phyloP scores from a whole-genome alignment of 35 echinoderm and acorn worm genomes.

The Patiria miniata region DNA sequence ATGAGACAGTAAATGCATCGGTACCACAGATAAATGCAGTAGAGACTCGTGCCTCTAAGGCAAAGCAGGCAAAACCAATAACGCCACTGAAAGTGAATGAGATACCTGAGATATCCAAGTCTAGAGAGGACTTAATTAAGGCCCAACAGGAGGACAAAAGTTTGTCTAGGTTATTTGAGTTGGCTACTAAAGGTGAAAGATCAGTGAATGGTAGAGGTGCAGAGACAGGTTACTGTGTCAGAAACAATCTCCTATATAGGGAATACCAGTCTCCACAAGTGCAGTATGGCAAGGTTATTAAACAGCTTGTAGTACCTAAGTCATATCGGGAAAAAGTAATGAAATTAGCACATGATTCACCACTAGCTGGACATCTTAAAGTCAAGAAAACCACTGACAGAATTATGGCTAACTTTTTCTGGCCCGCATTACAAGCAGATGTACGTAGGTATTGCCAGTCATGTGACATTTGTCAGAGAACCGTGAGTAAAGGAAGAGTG shows the following conservation, averaged over 20 bases:
- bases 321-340: conserved; percentile 34
- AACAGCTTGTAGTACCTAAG: conserved; percentile 50
- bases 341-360: conserved; percentile 53
- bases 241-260: neutral
- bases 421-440: conserved; percentile 61
- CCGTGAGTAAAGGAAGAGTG: conserved; percentile 58
- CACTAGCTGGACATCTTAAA: conserved; percentile 58
- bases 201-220: neutral
- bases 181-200: neutral
- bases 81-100: neutral
- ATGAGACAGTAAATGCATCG: neutral
- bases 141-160: neutral
- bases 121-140: neutral
- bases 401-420: conserved; percentile 39
- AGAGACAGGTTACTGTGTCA: neutral
- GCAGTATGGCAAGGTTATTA: neutral
- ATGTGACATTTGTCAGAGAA: conserved; percentile 72
- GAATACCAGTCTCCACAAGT: conserved; percentile 4
- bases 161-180: conserved; percentile 1
- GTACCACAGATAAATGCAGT: neutral
- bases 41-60: neutral
- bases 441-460: conserved; percentile 29
- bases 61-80: neutral
- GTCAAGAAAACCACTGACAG: conserved; percentile 42
- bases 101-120: too few relatives aligned